These are phyloP conservation scores for Cyphomyrmex costatus DNA, from an alignment of 1,140 invertebrate species.

Conservation along the genomic window DNA sequence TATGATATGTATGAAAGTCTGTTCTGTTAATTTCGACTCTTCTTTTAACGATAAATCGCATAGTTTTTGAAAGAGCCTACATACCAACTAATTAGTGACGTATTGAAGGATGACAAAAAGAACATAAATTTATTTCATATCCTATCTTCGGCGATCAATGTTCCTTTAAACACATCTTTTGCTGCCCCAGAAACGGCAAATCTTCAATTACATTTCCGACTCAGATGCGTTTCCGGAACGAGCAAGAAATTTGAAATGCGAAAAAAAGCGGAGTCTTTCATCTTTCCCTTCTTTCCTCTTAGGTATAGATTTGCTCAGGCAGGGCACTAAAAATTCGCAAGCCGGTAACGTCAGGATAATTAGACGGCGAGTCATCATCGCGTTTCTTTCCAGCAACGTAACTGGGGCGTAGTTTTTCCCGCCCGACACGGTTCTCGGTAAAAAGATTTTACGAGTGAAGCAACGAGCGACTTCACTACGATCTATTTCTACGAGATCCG, in stretches of 20 bases:
- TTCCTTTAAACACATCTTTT: not conserved
- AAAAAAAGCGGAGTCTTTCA: constrained; percentile 2
- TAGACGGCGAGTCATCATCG: constrained; percentile 36
- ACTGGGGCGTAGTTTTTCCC: constrained; percentile 65
- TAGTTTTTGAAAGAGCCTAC: not conserved
- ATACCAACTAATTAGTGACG: not conserved
- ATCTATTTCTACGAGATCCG: constrained; percentile 61
- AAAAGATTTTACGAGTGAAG: constrained; percentile 65
- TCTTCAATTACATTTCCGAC: not conserved
- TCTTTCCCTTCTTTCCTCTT: not conserved
- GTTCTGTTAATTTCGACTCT: not conserved
- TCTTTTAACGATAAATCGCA: not conserved
- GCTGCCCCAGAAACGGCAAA: not conserved
- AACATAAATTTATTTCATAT: not conserved
- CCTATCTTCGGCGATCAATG: not conserved
- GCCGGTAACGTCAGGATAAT: constrained; percentile 48
- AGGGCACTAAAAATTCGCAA: constrained; percentile 33
- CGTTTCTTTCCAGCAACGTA: constrained; percentile 69
- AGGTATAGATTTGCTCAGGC: not conserved
- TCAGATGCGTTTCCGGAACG: not conserved
- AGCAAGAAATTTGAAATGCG: not conserved
- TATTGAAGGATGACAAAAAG: not conserved
- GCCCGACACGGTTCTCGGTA: constrained; percentile 44
- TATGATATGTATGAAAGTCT: not conserved
- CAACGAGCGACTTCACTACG: constrained; percentile 22